A percentile compares a stretch with the other conserved stretches of the same genome.
Conservation (phyloP, 1,140 invertebrate genomes). For the Hydropsyche tenuis region DNA sequence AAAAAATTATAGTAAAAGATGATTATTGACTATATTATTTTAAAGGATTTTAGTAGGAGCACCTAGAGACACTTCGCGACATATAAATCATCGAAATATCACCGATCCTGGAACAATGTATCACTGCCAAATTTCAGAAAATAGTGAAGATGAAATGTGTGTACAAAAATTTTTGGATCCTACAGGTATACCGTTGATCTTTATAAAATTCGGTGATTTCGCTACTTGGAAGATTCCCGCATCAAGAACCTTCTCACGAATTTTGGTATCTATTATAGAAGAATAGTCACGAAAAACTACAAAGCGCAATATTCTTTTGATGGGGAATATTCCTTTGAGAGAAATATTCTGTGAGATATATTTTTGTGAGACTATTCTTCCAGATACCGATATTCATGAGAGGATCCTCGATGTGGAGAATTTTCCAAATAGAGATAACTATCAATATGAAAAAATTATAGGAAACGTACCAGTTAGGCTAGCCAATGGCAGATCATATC, state of each 20-base stretch:
- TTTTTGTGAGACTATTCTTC: too few relatives aligned
- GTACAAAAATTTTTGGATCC: constrained; percentile 38
- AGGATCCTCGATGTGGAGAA: too few relatives aligned
- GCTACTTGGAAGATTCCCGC: too few relatives aligned
- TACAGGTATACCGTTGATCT: constrained; percentile 16
- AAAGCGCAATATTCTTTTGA: too few relatives aligned
- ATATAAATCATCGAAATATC: constrained; percentile 13
- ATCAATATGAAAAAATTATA: constrained; percentile 20
- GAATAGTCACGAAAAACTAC: too few relatives aligned
- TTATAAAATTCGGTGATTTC: too few relatives aligned
- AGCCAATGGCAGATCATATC: constrained; percentile 32
- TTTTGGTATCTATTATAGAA: too few relatives aligned
- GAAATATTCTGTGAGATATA: too few relatives aligned
- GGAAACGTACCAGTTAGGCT: constrained; percentile 35
- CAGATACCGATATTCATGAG: too few relatives aligned
- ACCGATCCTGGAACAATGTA: constrained; percentile 44
- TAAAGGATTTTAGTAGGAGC: constrained; percentile 42
- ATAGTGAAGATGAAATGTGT: constrained; percentile 13
- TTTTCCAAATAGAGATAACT: not conserved
- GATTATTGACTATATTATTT: not conserved
- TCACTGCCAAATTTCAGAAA: constrained; percentile 31
- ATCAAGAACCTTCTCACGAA: too few relatives aligned
- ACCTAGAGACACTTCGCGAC: constrained; percentile 37
- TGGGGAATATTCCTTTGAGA: too few relatives aligned
- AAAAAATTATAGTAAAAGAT: too few relatives aligned